These are phyloP conservation scores for Thereva unica DNA, from an alignment of 2,888 invertebrate genomes.

Conservation along the genomic window DNA sequence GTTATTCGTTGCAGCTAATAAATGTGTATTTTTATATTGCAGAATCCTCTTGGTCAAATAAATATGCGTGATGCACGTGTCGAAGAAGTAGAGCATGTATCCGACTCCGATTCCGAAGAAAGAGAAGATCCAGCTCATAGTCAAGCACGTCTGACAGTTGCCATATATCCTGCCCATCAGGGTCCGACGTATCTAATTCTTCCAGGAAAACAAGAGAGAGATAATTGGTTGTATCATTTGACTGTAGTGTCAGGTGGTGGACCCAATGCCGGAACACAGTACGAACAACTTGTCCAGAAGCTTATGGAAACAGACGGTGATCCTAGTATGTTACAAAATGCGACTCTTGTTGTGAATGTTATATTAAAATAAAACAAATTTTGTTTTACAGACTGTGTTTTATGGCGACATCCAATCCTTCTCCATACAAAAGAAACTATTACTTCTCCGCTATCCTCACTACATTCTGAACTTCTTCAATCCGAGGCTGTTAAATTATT, in stretches of 20 bases:
- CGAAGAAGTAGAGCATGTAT: constrained; percentile 92
- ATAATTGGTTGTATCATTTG: constrained; percentile 80
- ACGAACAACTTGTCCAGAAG: constrained; percentile 93
- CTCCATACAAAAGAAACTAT: constrained; percentile 91
- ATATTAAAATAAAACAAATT: constrained; percentile 40
- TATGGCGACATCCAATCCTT: constrained; percentile 92
- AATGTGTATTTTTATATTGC: constrained; percentile 43
- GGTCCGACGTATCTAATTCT: constrained; percentile 94
- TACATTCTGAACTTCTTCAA: constrained; percentile 86
- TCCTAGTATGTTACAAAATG: constrained; percentile 66
- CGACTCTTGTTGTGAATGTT: background rate
- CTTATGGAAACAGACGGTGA: constrained; percentile 96
- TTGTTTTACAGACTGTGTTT: constrained; percentile 70
- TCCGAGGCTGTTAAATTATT: constrained; percentile 91
- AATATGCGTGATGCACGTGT: constrained; percentile 94
- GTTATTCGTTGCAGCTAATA: background rate
- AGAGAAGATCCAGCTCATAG: constrained; percentile 73
- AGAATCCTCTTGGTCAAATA: constrained; percentile 94
- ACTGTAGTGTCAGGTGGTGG: constrained; percentile 94
- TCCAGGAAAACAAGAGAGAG: constrained; percentile 91
- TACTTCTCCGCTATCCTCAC: constrained; percentile 84
- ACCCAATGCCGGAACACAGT: constrained; percentile 90
- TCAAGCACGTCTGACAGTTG: constrained; percentile 81
- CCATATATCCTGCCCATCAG: constrained; percentile 91
- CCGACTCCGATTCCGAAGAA: constrained; percentile 89